Evolutionary conservation across 2,797 vertebrate genomes (phyloP), one percentile per base, ranked within the genome.

Genomic region (Arrhamphus sclerolepis): DNA sequence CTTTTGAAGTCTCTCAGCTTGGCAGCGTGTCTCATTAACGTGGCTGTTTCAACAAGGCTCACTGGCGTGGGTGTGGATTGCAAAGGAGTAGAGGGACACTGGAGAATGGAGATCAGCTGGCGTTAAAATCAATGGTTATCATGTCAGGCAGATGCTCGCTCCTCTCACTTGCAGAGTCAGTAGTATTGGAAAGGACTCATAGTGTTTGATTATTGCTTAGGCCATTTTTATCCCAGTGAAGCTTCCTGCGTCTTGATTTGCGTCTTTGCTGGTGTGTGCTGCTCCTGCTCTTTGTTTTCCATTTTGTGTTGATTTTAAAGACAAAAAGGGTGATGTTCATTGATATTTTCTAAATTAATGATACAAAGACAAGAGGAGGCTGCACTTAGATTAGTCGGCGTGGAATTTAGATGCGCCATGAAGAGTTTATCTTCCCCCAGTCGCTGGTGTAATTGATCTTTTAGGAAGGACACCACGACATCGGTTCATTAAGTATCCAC

Each of bases 71-170:
- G 75, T 61, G 72, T 26, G 47, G 38, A 47, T 73, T 60, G 72
- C 61, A 62, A 17, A 46, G 70, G 70, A 71, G 51, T 51, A 70
- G 52, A 47, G 29, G 31, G 72, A 72, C 63, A 28, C 56, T 42
- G 56, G 65, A 81, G 83, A 84, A 83, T 50, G 70, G 70, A 66
- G 78, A 89, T 86, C 61, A 69, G 82, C 85, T 84, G 78, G 79
- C 61, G 55, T 72, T 68, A 60, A 85, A 87, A 88, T 91, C 86
- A 83, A 80, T 90, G 77, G 75, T 88, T 89, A 88, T 88, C 87
- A 77, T 75, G 74, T 87, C 84, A 72, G 67, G 66, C 77, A 78
- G 75, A 77, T 56, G 65, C 72, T 70, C 29, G 61, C 61, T 66
- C 54, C 38, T 72, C 72, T 66, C 69, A 53, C 38, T 54, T 4